Evolutionary conservation across 2,113 vertebrate genomes (phyloP), one percentile per base, ranked within the genome.

Genomic region (Dromas ardeola): DNA sequence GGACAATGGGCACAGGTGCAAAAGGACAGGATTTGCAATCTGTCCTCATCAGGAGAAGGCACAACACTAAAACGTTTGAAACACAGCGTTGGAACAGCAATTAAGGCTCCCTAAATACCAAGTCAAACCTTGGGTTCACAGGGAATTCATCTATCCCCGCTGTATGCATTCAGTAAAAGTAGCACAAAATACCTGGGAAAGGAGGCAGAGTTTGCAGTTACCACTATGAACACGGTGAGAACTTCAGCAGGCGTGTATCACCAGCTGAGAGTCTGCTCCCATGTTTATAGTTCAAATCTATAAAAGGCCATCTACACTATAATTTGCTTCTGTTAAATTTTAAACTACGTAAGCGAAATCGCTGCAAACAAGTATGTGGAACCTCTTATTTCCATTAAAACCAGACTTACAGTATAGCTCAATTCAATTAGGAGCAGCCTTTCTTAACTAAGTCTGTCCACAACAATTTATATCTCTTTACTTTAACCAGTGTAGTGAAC

Each of bases 1-100:
- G 7, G 34, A 73, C 26, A 45, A 72, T 0, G 0, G 32, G 10
- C 58, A 77, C 17, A 47, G 17, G 42, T 38, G 17, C 2, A 3
- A 56, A 77, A 45, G 29, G 59, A 67, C 47, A 42, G 15, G 22
- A 40, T 62, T 73, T 63, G 34, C 65, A 73, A 36, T 16, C 40
- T 82, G 52, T 22, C 61, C 49, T 90, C 66, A 76, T 59, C 47
- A 86, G 62, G 55, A 71, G 0, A 3, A 50, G 9, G 8, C 8
- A 66, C 50, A 62, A 10, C 0, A 0, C 32, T 42, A 69, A 84
- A 80, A 62, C 29, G 29, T 53, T 58, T 82, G 56, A 82, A 96
- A 74, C 9, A 15, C 0, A 0, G 55, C 42, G 62, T 38, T 89
- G 45, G 72, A 81, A 38, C 0, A 0, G 58, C 38, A 67, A 29